Conservation (phyloP, 2,797 vertebrate genomes). For the Agapornis canus region DNA sequence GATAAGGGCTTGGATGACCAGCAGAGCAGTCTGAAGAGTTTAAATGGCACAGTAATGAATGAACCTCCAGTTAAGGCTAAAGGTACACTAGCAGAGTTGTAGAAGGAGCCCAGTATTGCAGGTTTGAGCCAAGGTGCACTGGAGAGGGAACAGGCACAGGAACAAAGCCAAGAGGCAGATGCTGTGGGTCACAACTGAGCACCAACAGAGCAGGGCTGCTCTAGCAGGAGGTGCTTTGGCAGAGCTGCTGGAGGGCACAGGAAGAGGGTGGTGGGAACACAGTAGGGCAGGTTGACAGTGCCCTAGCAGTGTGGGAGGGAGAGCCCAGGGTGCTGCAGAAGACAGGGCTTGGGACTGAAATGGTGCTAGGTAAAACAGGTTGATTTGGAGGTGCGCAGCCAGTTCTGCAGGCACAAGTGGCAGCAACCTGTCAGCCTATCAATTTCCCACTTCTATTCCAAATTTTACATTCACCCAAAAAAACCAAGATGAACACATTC, state of each 20-base stretch:
- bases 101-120: neutral
- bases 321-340: neutral
- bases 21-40: neutral
- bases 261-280: neutral
- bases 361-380: rapidly evolving
- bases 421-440: neutral
- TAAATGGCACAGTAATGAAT: neutral
- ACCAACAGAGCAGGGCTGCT: neutral
- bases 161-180: constrained; percentile 13
- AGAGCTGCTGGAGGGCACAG: neutral
- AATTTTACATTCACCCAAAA: neutral
- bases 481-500: neutral
- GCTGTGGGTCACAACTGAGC: neutral
- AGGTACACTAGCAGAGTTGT: neutral
- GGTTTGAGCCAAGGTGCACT: rapidly evolving
- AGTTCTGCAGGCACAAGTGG: neutral
- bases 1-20: rapidly evolving
- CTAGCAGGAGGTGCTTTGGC: neutral
- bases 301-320: neutral
- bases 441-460: neutral
- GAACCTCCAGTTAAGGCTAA: neutral
- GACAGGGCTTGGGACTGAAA: rapidly evolving
- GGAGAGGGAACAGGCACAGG: neutral
- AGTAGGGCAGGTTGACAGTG: neutral
- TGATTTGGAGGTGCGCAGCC: neutral